Percentiles rank a stretch among this genome's conserved stretches.
Evolutionary conservation across 2,797 vertebrate genomes (phyloP).

Genomic region (Rachycentron canadum): DNA sequence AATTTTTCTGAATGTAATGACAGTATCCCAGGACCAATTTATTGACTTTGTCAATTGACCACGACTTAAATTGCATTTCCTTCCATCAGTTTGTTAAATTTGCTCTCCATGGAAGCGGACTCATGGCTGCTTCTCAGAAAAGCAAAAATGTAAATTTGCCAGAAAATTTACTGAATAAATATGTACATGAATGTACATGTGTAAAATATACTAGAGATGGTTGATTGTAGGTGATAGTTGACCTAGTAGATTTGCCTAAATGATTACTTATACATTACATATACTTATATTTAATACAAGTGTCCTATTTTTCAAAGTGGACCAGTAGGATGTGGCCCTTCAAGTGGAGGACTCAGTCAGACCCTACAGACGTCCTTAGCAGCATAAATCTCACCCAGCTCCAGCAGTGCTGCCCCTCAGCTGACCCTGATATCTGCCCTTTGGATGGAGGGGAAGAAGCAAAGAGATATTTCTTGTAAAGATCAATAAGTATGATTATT

Average conservation of each 20-base stretch:
- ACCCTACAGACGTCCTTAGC: conserved; percentile 9
- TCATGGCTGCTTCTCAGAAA: background rate
- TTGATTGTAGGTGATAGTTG: background rate
- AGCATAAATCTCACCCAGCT: conserved; percentile 36
- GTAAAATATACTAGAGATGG: background rate
- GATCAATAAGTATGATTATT: conserved; percentile 44
- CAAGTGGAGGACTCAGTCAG: conserved; percentile 9
- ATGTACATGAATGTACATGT: background rate
- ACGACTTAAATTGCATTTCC: conserved; percentile 17
- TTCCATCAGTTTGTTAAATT: background rate
- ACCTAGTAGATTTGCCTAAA: conserved; percentile 8
- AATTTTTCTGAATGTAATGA: conserved; percentile 33
- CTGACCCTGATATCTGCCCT: conserved; percentile 60
- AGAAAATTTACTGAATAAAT: background rate
- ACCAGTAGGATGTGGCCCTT: background rate
- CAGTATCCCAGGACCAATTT: conserved; percentile 5
- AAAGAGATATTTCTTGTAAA: conserved; percentile 26
- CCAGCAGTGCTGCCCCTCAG: conserved; percentile 30
- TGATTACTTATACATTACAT: background rate
- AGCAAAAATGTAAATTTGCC: conserved; percentile 3
- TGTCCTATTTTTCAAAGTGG: conserved; percentile 21
- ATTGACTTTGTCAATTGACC: conserved; percentile 11
- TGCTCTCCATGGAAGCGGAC: background rate
- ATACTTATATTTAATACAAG: conserved; percentile 19
- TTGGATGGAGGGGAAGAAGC: background rate